phyloP scores from a whole-genome alignment of 2,113 vertebrate genomes.

The Bujurquina vittata region DNA sequence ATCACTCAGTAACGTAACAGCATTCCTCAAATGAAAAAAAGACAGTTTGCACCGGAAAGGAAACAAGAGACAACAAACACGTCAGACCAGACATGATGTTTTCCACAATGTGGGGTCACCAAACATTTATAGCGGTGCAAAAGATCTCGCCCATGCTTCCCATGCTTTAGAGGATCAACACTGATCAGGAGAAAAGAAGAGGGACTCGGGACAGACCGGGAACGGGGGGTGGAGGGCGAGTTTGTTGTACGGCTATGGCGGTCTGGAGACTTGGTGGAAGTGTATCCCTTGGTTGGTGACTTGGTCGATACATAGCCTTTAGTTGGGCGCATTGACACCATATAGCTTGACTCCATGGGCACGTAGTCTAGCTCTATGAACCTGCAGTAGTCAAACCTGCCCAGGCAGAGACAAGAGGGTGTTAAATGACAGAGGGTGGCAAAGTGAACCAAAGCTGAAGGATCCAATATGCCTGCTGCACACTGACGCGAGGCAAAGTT shows the following conservation, averaged over 20 bases:
- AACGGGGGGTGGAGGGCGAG: constrained; percentile 69
- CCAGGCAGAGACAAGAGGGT: constrained; percentile 74
- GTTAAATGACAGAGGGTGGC: constrained; percentile 62
- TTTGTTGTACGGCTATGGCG: constrained; percentile 73
- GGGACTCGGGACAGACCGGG: constrained; percentile 55
- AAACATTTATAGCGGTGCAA: constrained; percentile 29
- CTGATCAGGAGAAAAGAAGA: constrained; percentile 1
- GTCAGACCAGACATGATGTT: constrained; percentile 15
- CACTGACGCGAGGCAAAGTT: neutral
- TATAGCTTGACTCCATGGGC: constrained; percentile 83
- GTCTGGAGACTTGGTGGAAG: constrained; percentile 77
- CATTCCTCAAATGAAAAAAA: neutral
- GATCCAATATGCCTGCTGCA: neutral
- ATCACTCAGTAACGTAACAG: neutral
- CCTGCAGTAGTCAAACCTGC: constrained; percentile 86
- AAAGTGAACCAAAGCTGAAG: constrained; percentile 13
- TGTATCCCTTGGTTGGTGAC: constrained; percentile 75
- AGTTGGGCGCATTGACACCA: constrained; percentile 85
- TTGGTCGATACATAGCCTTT: constrained; percentile 76
- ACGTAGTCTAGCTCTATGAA: constrained; percentile 86
- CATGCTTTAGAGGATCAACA: constrained; percentile 54
- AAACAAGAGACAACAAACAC: neutral
- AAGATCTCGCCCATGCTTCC: constrained; percentile 27
- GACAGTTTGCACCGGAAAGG: neutral
- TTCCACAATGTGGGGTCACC: constrained; percentile 8